These are phyloP conservation scores for Cricetomys ansorgei DNA, from an alignment of 2,113 vertebrate genomes.

Conservation along the genomic window DNA sequence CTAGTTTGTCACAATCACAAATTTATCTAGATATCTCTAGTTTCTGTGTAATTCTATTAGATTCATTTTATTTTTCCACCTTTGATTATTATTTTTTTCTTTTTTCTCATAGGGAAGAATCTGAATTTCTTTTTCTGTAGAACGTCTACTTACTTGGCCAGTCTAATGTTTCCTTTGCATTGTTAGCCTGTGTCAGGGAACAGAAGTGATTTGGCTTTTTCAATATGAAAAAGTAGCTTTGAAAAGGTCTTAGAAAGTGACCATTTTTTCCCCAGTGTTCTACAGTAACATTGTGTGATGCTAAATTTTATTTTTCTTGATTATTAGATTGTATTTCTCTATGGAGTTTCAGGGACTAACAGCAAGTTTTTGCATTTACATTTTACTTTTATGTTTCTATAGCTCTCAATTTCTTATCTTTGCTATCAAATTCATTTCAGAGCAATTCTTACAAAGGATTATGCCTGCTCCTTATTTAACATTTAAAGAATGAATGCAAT, in stretches of 20 bases:
- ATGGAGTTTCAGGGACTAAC: not conserved
- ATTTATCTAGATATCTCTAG: not conserved
- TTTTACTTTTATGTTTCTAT: not conserved
- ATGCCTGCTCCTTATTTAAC: not conserved
- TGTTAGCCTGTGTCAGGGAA: not conserved
- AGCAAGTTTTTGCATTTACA: not conserved
- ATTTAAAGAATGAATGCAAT: not conserved
- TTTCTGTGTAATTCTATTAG: not conserved
- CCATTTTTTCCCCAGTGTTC: not conserved
- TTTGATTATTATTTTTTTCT: not conserved
- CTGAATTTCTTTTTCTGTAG: not conserved
- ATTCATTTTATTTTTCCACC: not conserved
- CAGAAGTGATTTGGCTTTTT: not conserved
- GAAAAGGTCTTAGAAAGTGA: not conserved
- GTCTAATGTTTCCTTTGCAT: not conserved
- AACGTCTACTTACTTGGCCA: not conserved
- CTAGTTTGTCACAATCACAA: not conserved
- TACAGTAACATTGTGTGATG: not conserved
- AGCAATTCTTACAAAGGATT: not conserved
- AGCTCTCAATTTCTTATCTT: not conserved
- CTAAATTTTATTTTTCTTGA: not conserved
- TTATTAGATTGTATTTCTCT: not conserved
- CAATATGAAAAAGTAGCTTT: slow-evolving; percentile 10
- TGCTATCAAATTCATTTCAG: not conserved
- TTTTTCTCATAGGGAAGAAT: not conserved